Base-by-base conservation (phyloP, 2,888 invertebrate species). In the Drosophila nr. perissopoda region DNA sequence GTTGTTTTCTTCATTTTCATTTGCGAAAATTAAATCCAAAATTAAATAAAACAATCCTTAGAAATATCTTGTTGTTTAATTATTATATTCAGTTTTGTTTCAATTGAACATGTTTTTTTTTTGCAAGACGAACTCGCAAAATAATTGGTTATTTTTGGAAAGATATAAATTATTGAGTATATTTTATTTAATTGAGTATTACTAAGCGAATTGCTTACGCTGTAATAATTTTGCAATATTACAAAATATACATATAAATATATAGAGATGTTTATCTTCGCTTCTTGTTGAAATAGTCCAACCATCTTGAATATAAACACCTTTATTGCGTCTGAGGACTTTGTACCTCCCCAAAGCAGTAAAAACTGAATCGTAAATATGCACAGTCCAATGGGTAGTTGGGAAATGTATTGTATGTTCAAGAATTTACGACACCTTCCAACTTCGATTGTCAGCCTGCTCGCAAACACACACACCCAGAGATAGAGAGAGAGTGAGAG, bases 391-490 rank as follows among this genome's bases (percentile, higher is more conserved):
- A 76, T 64, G 66, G 34, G 18, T 21, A 34, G 21, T 52, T 61
- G 36, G 57, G 16, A 57, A 38, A 10, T 7, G n/a, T 38, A 25
- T 60, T 61, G 21, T 51, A 49, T 57, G 64, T 74, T 65, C 66
- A 76, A 62, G 79, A 70, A 67, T 77, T 81, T 81, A 73, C 81
- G 81, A 77, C 74, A 78, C 64, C 78, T 81, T 68, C 69, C 54
- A 69, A 66, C 68, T 78, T 70, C 70, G 78, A 81, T 79, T 81
- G 79, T 64, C 34, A 60, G 29, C 21, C 16, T 2, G 31, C 16
- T n/a, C 10, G 18, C 27, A 8, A 27, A 29, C 27, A 51, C 51
- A 33, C 34, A 34, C 34, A 13, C 4, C 2, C 13, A 34, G 0
- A 21, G 11, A 11, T 21, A 21, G 42, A 42, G 2, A 21, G 10